These are phyloP conservation scores for Dolichoris vasculosae DNA, from an alignment of 1,140 invertebrate species.

Conservation along the genomic window DNA sequence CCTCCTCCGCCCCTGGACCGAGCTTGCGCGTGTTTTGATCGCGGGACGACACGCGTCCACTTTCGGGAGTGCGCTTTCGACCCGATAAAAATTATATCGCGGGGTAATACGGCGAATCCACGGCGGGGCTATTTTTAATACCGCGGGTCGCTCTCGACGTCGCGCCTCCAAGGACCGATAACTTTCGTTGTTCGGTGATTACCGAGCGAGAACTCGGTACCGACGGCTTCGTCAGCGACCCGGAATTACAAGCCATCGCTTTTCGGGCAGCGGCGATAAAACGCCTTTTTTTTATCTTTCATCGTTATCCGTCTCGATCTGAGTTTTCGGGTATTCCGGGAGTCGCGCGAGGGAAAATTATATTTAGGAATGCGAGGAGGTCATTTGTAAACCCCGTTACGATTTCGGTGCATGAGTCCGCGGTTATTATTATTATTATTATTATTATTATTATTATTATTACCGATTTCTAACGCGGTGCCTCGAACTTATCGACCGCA, in stretches of 20 bases:
- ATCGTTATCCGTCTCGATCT: neutral
- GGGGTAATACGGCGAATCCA: neutral
- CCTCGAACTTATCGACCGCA: neutral
- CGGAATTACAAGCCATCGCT: too few relatives aligned
- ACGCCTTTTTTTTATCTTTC: too few relatives aligned
- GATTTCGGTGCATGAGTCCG: too few relatives aligned
- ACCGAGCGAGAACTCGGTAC: neutral
- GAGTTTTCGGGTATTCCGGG: too few relatives aligned
- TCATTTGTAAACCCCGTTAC: too few relatives aligned
- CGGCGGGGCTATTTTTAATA: neutral
- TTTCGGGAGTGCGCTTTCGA: neutral
- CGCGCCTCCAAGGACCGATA: neutral
- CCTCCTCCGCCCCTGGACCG: too few relatives aligned
- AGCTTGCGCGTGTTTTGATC: too few relatives aligned
- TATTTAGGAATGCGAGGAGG: too few relatives aligned
- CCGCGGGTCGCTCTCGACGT: neutral
- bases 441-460: too few relatives aligned
- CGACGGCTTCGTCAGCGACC: too few relatives aligned
- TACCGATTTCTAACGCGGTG: neutral
- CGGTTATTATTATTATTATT: too few relatives aligned
- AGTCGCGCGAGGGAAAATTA: too few relatives aligned
- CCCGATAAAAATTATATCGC: neutral
- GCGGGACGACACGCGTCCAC: neutral
- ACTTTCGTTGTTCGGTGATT: neutral
- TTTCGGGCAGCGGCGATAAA: neutral